Conservation (phyloP, 1,140 invertebrate species). For the Bilobella aurantiaca region DNA sequence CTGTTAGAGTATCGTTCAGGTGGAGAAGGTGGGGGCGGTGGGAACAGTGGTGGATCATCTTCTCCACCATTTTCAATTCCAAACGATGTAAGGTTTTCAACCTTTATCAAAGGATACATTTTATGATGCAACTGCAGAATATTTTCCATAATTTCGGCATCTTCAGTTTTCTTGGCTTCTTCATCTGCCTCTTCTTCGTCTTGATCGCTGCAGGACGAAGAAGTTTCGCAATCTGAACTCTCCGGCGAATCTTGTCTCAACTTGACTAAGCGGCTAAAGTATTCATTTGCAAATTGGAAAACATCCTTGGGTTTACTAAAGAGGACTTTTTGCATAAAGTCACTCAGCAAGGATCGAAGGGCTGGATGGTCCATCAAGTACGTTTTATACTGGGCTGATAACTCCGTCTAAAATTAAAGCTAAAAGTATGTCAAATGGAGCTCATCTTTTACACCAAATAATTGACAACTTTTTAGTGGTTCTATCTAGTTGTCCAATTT, state of each 20-base stretch:
- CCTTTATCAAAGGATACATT: neutral
- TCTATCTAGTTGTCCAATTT: no score
- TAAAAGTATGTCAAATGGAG: no score
- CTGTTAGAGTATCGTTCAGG: no score
- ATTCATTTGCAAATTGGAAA: constrained; percentile 23
- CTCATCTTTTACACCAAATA: no score
- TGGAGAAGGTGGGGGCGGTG: no score
- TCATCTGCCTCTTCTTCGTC: neutral
- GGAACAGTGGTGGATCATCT: no score
- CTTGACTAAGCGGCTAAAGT: constrained; percentile 16
- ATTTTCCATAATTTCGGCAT: constrained; percentile 3
- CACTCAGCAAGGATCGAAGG: constrained; percentile 21
- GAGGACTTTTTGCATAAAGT: constrained; percentile 29
- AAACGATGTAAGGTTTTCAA: no score
- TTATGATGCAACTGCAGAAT: neutral
- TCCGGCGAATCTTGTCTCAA: neutral
- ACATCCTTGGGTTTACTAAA: constrained; percentile 22
- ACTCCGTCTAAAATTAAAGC: constrained; percentile 21
- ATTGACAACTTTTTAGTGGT: no score
- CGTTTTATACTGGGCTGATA: constrained; percentile 13
- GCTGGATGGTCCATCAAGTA: constrained; percentile 30
- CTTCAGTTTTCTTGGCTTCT: neutral
- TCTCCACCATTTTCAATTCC: no score
- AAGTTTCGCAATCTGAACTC: neutral
- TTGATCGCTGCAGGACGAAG: neutral